A percentile compares a stretch with the other conserved stretches of the same genome.
phyloP scores from a whole-genome alignment of 2,797 vertebrate genomes.

The Rhincodon typus region DNA sequence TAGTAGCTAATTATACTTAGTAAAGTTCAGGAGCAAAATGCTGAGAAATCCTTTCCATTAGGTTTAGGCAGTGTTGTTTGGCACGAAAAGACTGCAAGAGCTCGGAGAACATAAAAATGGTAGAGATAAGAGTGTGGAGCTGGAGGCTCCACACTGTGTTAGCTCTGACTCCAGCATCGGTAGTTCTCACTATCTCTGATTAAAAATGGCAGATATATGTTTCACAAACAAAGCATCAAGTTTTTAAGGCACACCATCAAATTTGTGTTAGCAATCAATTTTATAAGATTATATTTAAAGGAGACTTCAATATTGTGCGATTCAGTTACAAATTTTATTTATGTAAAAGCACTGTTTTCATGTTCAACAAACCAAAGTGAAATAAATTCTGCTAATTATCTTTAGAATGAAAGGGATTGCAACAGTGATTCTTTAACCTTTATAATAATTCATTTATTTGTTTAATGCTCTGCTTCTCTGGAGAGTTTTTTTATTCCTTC shows the following conservation, averaged over 20 bases:
- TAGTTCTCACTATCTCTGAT: no score
- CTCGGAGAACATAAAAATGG: neutral
- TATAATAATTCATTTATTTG: neutral
- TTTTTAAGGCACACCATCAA: neutral
- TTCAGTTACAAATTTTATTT: neutral
- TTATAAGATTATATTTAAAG: neutral
- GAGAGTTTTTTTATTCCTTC: neutral
- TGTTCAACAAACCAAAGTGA: neutral
- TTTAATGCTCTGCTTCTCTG: neutral
- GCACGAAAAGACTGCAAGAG: neutral
- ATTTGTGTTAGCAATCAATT: neutral
- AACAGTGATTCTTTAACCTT: neutral
- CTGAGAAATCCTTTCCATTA: no score
- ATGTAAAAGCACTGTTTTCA: neutral
- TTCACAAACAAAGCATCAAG: neutral
- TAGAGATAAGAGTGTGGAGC: neutral
- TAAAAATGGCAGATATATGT: neutral
- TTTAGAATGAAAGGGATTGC: neutral
- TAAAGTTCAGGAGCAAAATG: neutral
- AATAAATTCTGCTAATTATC: slow-evolving; percentile 14
- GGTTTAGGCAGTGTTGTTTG: neutral
- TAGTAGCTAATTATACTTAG: neutral
- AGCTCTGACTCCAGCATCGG: no score
- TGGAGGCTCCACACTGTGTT: no score
- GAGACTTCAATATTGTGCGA: slow-evolving; percentile 9